phyloP scores from a whole-genome alignment of 2,888 invertebrate genomes.

The Drosophila affinis region DNA sequence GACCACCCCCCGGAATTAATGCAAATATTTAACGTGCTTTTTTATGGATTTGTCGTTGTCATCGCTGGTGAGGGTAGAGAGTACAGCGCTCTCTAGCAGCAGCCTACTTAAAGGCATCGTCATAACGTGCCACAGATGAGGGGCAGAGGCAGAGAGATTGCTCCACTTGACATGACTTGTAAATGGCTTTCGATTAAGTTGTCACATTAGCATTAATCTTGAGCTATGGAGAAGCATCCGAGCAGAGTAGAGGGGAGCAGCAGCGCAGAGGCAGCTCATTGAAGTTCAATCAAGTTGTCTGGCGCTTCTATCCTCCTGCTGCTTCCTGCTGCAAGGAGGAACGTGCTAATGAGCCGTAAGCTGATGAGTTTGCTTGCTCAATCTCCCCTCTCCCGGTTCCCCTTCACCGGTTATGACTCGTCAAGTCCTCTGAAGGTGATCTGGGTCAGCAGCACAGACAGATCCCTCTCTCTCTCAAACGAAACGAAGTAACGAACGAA shows the following conservation, averaged over 20 bases:
- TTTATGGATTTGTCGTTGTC: conserved; percentile 75
- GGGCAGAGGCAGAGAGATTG: conserved; percentile 26
- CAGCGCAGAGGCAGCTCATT: conserved; percentile 43
- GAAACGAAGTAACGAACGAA: not conserved
- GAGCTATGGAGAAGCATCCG: conserved; percentile 28
- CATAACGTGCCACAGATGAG: conserved; percentile 54
- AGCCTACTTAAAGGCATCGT: conserved; percentile 60
- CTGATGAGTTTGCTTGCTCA: conserved; percentile 48
- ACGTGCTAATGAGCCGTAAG: conserved; percentile 69
- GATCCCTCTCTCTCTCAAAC: no score
- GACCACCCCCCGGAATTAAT: conserved; percentile 57
- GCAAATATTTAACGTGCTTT: conserved; percentile 76
- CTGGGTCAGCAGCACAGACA: conserved; percentile 35
- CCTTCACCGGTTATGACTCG: conserved; percentile 41
- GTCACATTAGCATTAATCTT: conserved; percentile 79
- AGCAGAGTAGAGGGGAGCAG: not conserved
- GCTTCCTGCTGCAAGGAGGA: conserved; percentile 13
- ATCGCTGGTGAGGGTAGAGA: conserved; percentile 23
- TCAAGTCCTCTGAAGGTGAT: conserved; percentile 24
- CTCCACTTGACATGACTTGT: conserved; percentile 74
- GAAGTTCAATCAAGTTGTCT: conserved; percentile 73
- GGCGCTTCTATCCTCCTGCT: conserved; percentile 2
- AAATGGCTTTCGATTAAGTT: conserved; percentile 79
- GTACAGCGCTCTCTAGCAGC: not conserved
- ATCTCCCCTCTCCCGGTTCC: no score